Conservation (phyloP, 2,797 vertebrate genomes). For the Aratinga solstitialis region DNA sequence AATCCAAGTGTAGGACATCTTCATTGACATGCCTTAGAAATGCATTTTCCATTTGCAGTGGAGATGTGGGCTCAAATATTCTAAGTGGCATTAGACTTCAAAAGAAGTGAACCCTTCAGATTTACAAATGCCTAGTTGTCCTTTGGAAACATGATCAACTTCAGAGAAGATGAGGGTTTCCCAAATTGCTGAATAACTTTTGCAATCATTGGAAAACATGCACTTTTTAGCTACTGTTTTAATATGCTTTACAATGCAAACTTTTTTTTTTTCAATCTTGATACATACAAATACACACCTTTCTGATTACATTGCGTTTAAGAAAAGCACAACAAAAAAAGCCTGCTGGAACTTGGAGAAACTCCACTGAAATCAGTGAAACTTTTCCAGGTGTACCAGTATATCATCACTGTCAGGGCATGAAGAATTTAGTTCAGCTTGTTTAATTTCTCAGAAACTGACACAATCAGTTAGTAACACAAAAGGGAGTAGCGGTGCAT, state of each 20-base stretch:
- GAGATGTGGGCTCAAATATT: neutral
- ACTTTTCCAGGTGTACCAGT: neutral
- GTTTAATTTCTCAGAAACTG: neutral
- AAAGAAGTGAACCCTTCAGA: neutral
- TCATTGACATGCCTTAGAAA: neutral
- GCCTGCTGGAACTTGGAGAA: neutral
- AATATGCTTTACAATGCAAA: neutral
- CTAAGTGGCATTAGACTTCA: neutral
- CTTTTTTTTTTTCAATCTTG: neutral
- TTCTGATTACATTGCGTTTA: neutral
- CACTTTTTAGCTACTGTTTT: neutral
- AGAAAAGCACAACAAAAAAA: neutral
- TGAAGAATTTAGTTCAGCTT: neutral
- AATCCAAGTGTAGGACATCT: conserved; percentile 3
- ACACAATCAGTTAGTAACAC: neutral
- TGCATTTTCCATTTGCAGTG: neutral
- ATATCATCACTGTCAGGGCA: neutral
- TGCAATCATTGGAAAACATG: neutral
- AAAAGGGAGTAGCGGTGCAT: neutral
- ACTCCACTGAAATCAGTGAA: neutral
- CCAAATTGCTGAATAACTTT: neutral
- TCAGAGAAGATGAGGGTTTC: neutral
- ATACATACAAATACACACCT: neutral
- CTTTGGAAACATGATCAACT: neutral
- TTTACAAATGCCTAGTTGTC: neutral